phyloP scores from a whole-genome alignment of 1,140 invertebrate species.

The Achatina immaculata region DNA sequence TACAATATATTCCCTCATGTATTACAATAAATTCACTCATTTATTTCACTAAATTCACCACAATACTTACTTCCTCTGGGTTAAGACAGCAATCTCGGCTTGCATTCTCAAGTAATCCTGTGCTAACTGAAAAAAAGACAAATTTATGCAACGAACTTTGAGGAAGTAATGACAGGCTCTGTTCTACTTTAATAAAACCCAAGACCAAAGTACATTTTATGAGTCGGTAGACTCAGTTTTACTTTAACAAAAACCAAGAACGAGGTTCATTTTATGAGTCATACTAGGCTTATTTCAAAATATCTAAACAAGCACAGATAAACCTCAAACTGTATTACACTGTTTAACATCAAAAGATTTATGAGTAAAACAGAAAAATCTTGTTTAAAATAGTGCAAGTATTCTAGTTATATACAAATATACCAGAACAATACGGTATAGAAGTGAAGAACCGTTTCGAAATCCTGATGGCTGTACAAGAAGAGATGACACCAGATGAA shows the following conservation, averaged over 20 bases:
- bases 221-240: background rate
- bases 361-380: too few relatives aligned
- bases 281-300: background rate
- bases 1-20: background rate
- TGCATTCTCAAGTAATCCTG: constrained; percentile 76
- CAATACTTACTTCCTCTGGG: constrained; percentile 71
- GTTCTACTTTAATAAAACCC: background rate
- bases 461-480: too few relatives aligned
- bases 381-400: too few relatives aligned
- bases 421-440: too few relatives aligned
- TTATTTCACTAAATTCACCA: constrained; percentile 3
- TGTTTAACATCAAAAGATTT: too few relatives aligned
- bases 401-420: too few relatives aligned
- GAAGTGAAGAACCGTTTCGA: too few relatives aligned
- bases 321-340: too few relatives aligned
- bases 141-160: background rate
- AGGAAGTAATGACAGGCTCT: background rate
- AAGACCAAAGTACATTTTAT: background rate
- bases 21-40: constrained; percentile 19
- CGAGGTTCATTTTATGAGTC: background rate
- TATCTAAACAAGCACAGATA: background rate
- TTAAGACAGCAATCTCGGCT: constrained; percentile 81
- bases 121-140: constrained; percentile 73
- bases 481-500: too few relatives aligned
- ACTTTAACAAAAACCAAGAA: background rate